phyloP scores from a whole-genome alignment of 2,888 invertebrate species.

The Rhagonycha fulva region DNA sequence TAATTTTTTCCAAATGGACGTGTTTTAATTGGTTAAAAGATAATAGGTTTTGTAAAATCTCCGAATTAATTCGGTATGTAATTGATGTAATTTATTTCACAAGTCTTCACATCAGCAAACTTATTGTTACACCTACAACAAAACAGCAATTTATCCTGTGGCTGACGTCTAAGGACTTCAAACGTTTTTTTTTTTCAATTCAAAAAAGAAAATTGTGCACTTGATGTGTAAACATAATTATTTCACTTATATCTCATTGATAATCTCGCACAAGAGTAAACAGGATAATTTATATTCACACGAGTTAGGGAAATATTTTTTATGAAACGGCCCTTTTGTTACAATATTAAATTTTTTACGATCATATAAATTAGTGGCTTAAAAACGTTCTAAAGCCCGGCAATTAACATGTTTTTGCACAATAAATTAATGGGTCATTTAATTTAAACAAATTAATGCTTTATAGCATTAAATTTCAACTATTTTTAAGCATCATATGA shows the following conservation, averaged over 20 bases:
- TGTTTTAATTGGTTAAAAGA: neutral
- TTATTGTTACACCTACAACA: neutral
- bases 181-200: neutral
- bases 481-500: neutral
- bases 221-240: neutral
- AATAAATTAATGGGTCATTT: neutral
- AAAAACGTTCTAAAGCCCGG: neutral
- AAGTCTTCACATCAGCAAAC: neutral
- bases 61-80: neutral
- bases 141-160: neutral
- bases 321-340: neutral
- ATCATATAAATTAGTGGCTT: neutral
- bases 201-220: neutral
- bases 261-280: neutral
- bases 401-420: neutral
- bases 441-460: neutral
- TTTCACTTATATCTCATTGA: neutral
- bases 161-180: neutral
- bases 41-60: neutral
- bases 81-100: neutral
- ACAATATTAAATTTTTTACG: slow-evolving; percentile 1
- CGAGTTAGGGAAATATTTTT: neutral
- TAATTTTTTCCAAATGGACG: neutral
- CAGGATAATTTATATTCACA: neutral
- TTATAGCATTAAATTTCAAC: neutral